Evolutionary conservation across 2,888 invertebrate genomes (phyloP), one percentile per base, ranked within the genome.

Genomic region (Leucophenga maculata): DNA sequence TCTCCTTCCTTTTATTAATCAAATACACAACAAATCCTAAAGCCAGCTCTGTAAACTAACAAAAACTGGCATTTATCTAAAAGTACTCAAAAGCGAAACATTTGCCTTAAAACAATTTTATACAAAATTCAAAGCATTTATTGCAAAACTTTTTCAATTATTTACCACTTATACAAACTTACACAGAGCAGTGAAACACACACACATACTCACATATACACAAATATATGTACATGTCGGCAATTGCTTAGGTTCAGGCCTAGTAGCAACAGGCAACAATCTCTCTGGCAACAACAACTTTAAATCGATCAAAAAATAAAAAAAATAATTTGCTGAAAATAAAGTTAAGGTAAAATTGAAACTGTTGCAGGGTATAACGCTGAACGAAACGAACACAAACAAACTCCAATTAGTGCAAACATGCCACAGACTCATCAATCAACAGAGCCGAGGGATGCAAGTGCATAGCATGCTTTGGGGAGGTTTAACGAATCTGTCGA

Each of bases 91-190:
- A 31, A 59, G 31, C 32, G n/a, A 59, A 59, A 59, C 50, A 18
- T 16, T 32, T 59, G 59, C 55, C 55, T 55, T 26, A 14, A 46
- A 64, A 64, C 62, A 46, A 64, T 64, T 64, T 64, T 44, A 20
- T 20, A 48, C 48, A 46, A 64, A 32, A 64, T 64, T 64, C 39
- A 64, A 54, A 60, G 65, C 69, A 68, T 65, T 69, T 75, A 72
- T 72, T 72, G 69, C 70, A 71, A 75, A 74, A 75, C 66, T 75
- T 75, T 75, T 75, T 70, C 75, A 74, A 75, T 75, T 75, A 74
- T 74, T 74, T 75, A 70, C 65, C 52, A 54, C 54, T 65, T 65
- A 22, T 31, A 16, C 55, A 52, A 31, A 18, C 60, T 8, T 39
- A 60, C 65, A 50, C 65, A 65, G 26, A 26, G 26, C 65, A 65